Conservation (phyloP, 2,113 vertebrate species). For the Alces alces region DNA sequence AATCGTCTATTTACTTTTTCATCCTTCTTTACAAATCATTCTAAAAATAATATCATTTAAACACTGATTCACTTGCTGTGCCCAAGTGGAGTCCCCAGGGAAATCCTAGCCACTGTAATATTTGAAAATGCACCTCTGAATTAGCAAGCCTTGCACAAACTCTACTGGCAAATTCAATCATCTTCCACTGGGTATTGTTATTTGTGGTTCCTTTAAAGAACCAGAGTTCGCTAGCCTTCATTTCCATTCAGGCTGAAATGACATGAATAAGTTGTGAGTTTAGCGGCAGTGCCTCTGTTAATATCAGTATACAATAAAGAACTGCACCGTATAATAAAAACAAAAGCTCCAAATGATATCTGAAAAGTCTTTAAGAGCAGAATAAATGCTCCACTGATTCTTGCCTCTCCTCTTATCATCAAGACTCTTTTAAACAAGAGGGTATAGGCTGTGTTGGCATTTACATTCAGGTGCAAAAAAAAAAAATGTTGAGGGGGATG, state of each 20-base stretch:
- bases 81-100: slow-evolving; percentile 58
- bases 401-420: neutral
- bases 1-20: slow-evolving; percentile 68
- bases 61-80: slow-evolving; percentile 60
- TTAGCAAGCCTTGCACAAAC: slow-evolving; percentile 67
- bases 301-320: slow-evolving; percentile 55
- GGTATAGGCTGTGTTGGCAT: neutral
- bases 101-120: slow-evolving; percentile 52
- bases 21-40: slow-evolving; percentile 39
- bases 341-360: neutral
- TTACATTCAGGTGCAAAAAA: neutral
- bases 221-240: slow-evolving; percentile 56
- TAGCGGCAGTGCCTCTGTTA: slow-evolving; percentile 56
- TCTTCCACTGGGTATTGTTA: slow-evolving; percentile 56
- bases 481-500: neutral
- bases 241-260: slow-evolving; percentile 44
- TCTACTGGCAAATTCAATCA: slow-evolving; percentile 73
- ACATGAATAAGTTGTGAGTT: slow-evolving; percentile 45
- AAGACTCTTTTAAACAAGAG: neutral
- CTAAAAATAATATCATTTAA: slow-evolving; percentile 69
- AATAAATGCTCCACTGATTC: neutral
- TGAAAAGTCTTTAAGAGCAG: neutral
- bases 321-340: slow-evolving; percentile 60
- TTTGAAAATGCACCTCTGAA: slow-evolving; percentile 72
- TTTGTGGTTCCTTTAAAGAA: slow-evolving; percentile 65